Percentiles rank a stretch among this genome's conserved stretches.
Conservation (phyloP, 2,888 invertebrate species). For the Macrosiphum euphorbiae region DNA sequence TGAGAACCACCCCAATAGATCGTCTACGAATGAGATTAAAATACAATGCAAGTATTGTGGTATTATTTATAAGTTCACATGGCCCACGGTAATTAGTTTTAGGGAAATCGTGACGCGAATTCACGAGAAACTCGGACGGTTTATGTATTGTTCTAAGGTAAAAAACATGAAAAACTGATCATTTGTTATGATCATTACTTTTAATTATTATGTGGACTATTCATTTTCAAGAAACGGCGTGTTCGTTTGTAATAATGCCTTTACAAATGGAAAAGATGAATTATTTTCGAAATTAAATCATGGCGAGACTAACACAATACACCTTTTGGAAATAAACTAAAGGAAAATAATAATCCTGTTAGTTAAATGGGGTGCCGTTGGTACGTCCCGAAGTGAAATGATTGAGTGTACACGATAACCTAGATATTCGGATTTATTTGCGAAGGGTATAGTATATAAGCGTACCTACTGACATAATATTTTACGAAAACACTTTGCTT, state of each 20-base stretch:
- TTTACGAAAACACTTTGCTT: neutral
- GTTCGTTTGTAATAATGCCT: neutral
- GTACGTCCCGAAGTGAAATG: neutral
- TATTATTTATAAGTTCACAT: neutral
- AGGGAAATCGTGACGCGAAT: neutral
- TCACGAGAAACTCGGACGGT: neutral
- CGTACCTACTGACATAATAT: neutral
- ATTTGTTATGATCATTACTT: neutral
- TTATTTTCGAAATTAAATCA: neutral
- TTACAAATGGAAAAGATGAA: neutral
- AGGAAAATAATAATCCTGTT: neutral
- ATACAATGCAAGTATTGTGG: too few species aligned
- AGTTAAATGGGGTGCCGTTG: neutral
- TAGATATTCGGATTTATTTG: neutral
- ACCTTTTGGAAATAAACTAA: neutral
- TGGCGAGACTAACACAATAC: neutral
- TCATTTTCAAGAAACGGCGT: neutral
- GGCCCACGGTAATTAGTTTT: neutral
- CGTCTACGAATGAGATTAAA: too few species aligned
- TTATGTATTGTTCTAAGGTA: neutral
- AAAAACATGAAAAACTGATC: neutral
- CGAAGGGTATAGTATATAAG: neutral
- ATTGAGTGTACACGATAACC: neutral
- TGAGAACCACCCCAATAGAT: neutral
- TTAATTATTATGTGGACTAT: neutral